Evolutionary conservation across 2,113 vertebrate genomes (phyloP).

Genomic region (Hippocampus guttulatus): DNA sequence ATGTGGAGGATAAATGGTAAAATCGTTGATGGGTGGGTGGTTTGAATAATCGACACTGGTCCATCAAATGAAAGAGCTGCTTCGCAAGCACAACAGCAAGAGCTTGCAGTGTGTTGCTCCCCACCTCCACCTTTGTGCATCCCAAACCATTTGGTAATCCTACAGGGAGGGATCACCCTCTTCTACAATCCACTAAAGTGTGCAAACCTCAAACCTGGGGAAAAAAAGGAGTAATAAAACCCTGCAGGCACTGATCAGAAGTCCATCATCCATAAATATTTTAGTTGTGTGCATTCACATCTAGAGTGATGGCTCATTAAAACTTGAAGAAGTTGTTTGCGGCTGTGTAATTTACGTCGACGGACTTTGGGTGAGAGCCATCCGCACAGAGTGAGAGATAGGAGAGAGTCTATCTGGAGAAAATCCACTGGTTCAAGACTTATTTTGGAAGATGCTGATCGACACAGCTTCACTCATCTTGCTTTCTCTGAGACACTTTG

Average conservation of each 20-base stretch:
- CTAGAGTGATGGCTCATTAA: slow-evolving; percentile 60
- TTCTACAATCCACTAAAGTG: slow-evolving; percentile 39
- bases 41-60: slow-evolving; percentile 8
- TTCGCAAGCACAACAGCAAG: slow-evolving; percentile 1
- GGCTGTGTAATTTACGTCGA: slow-evolving; percentile 45
- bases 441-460: slow-evolving; percentile 35
- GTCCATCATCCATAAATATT: slow-evolving; percentile 63
- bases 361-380: slow-evolving; percentile 5
- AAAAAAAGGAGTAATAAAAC: slow-evolving; percentile 57
- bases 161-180: slow-evolving; percentile 34
- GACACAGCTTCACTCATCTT: slow-evolving; percentile 23
- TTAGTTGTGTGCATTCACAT: slow-evolving; percentile 53
- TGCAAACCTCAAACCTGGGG: slow-evolving; percentile 40
- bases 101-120: slow-evolving; percentile 20
- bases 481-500: slow-evolving; percentile 24
- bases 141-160: slow-evolving; percentile 31
- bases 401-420: neutral
- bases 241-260: slow-evolving; percentile 56
- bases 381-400: neutral
- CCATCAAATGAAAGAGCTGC: slow-evolving; percentile 1
- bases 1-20: neutral
- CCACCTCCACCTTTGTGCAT: slow-evolving; percentile 29
- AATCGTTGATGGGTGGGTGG: neutral
- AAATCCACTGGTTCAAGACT: slow-evolving; percentile 36
- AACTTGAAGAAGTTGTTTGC: slow-evolving; percentile 61